phyloP scores from a whole-genome alignment of 1,140 invertebrate genomes.

The Triops cancriformis region DNA sequence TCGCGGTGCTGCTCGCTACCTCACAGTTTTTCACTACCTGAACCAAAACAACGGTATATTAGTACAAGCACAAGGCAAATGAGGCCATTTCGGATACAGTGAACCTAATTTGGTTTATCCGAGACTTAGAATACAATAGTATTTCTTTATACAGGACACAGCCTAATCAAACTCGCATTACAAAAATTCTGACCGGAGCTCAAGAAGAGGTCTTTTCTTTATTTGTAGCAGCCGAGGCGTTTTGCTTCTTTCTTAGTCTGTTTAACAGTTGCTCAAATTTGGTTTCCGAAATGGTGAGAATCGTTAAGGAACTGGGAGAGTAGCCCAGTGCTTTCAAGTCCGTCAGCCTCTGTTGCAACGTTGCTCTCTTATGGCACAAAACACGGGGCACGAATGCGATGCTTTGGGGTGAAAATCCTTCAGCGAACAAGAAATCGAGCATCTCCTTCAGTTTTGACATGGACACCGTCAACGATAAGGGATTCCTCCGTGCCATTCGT shows the following conservation, averaged over 20 bases:
- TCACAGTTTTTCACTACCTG: not conserved
- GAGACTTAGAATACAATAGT: not conserved
- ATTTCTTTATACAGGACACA: not conserved
- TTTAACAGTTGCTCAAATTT: not conserved
- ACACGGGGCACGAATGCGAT: conserved; percentile 44
- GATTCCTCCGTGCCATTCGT: conserved; percentile 40
- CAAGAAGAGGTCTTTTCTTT: not conserved
- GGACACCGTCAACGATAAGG: conserved; percentile 41
- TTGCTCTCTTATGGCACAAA: conserved; percentile 44
- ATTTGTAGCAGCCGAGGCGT: not conserved
- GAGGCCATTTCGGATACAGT: not conserved
- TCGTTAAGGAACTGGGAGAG: conserved; percentile 40
- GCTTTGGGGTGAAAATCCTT: conserved; percentile 42
- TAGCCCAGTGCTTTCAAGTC: conserved; percentile 40
- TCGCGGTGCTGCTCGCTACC: not conserved
- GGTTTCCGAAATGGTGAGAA: conserved; percentile 33
- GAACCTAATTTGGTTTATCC: not conserved
- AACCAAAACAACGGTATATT: not conserved
- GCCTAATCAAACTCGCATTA: not conserved
- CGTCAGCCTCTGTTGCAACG: conserved; percentile 41
- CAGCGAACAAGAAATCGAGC: conserved; percentile 43
- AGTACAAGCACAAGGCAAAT: not conserved
- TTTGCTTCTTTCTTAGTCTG: not conserved
- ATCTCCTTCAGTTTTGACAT: conserved; percentile 45
- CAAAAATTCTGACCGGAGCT: not conserved